phyloP scores from a whole-genome alignment of 2,113 vertebrate genomes.

The Halichoerus grypus region DNA sequence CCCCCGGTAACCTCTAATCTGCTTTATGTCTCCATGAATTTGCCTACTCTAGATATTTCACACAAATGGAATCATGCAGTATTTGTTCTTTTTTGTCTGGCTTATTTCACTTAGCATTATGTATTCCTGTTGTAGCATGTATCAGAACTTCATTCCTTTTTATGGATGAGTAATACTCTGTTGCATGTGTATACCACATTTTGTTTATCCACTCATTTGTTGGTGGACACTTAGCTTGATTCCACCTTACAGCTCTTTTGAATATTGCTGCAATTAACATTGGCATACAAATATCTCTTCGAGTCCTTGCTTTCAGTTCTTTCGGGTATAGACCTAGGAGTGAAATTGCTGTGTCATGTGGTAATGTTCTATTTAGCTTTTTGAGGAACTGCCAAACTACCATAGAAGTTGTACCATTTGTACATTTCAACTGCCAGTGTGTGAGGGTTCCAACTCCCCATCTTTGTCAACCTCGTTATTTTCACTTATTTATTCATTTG shows the following conservation, averaged over 20 bases:
- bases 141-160: not conserved
- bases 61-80: not conserved
- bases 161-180: not conserved
- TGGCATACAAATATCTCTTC: not conserved
- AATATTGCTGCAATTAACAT: not conserved
- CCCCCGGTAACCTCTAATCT: not conserved
- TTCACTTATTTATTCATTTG: not conserved
- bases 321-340: not conserved
- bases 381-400: not conserved
- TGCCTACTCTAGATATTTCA: not conserved
- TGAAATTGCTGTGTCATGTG: not conserved
- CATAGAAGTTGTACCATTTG: not conserved
- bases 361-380: slow-evolving; percentile 4
- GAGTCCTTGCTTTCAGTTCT: not conserved
- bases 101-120: not conserved
- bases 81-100: not conserved
- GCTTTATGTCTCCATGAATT: not conserved
- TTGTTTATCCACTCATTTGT: not conserved
- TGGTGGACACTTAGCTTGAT: not conserved
- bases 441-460: not conserved
- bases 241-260: not conserved
- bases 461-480: not conserved
- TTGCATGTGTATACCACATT: not conserved
- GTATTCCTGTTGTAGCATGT: not conserved
- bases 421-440: not conserved